Evolutionary conservation across 2,888 invertebrate species (phyloP), one percentile per base, ranked within the genome.

Genomic region (Stenchaetothrips biformis): DNA sequence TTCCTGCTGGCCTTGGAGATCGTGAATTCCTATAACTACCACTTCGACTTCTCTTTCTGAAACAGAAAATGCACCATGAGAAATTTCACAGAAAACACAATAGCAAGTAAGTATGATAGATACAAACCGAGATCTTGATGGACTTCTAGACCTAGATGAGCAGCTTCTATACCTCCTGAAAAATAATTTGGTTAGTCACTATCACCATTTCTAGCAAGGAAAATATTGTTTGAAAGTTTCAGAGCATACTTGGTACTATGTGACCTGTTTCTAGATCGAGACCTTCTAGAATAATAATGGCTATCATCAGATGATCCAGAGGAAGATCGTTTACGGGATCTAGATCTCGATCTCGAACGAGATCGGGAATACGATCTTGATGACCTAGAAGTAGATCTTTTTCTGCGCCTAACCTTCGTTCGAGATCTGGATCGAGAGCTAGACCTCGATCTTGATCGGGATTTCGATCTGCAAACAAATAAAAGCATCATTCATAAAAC

Each of bases 131-230:
- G 86, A 86, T 47, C 85, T 84, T 7, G 87, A 86, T 78, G 84
- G 84, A 80, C 86, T 87, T 84, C 86, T 85, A 16, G 87, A 86
- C 81, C 86, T 85, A 7, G 86, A 87, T 81, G 79, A 79, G 21
- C 47, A 79, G 37, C 67, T 79, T n/a, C 67, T n/a, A 11, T 74
- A 25, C 25, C 67, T 21, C 67, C 67, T 74, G 21, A 1, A 74
- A 25, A 25, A 74, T 9, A 21, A 25, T 2, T 25, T 7, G 11
- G 4, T 25, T 25, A 74, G 25, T 25, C 0, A 59, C 6, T 59
- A 6, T 13, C 16, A 6, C 13, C 8, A 74, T 37, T 21, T 74
- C 25, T 7, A 21, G 11, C 25, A 67, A 4, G 21, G 21, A 9
- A 67, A 2, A 74, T 25, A 74, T 25, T 8, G 18, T 74, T 2